Percentiles rank a stretch among this genome's conserved stretches.
phyloP scores from a whole-genome alignment of 2,888 invertebrate genomes.

The Cosmia pyralina region DNA sequence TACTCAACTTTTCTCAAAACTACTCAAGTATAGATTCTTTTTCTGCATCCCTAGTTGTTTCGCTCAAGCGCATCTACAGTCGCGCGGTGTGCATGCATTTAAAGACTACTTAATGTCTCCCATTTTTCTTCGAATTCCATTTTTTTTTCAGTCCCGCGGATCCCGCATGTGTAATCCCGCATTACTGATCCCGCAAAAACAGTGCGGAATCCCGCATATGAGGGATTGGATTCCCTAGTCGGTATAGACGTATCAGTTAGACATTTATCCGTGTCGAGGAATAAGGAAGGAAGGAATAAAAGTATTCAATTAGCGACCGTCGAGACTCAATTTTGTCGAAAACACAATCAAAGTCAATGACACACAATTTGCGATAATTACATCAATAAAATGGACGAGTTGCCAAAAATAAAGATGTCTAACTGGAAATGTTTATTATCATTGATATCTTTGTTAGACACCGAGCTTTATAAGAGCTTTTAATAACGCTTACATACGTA shows the following conservation, averaged over 20 bases:
- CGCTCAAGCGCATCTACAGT: too few species aligned
- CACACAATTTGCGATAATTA: conserved; percentile 29
- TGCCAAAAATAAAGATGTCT: conserved; percentile 37
- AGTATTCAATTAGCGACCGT: conserved; percentile 18
- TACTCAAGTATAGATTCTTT: too few species aligned
- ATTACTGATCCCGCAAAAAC: too few species aligned
- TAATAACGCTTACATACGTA: conserved; percentile 20
- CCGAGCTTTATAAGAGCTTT: conserved; percentile 38
- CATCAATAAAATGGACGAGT: conserved; percentile 30
- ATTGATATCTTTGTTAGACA: conserved; percentile 37
- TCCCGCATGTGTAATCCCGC: too few species aligned
- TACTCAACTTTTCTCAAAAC: too few species aligned
- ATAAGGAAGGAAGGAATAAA: neutral
- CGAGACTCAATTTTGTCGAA: conserved; percentile 1
- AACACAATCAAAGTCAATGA: conserved; percentile 34
- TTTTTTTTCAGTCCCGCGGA: too few species aligned
- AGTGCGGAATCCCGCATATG: too few species aligned
- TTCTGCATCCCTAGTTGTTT: too few species aligned
- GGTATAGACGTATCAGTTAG: neutral
- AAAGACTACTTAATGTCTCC: too few species aligned
- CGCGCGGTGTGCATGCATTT: too few species aligned
- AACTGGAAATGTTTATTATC: conserved; percentile 44
- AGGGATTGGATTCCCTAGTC: too few species aligned
- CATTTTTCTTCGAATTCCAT: too few species aligned
- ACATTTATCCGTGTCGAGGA: neutral